Evolutionary conservation across 2,888 invertebrate genomes (phyloP), one percentile per base, ranked within the genome.

Genomic region (Spicauda simplicius): DNA sequence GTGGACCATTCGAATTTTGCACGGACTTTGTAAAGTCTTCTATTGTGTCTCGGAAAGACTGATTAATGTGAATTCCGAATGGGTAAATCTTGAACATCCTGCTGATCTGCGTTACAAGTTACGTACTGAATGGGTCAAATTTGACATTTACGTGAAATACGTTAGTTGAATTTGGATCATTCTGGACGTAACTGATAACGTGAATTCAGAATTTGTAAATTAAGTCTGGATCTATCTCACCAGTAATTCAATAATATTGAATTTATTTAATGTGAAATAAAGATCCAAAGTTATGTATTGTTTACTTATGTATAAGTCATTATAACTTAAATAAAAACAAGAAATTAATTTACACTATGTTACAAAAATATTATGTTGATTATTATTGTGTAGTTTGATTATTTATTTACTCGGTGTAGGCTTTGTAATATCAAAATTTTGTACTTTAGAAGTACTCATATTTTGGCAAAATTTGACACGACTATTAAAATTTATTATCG

Each of bases 21-120:
- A 70, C 72, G 68, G 74, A 76, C 55, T 48, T 54, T 48, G 63
- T 67, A 74, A 69, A 77, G 85, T 87, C 87, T 83, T 83, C 83
- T 82, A 84, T 80, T 71, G 91, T 91, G 90, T 91, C 91, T 87
- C 85, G 78, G 83, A 83, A 78, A 82, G 88, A 87, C 85, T 86
- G 84, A 81, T 83, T 83, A 80, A 82, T 75, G 80, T 82, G 80
- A 83, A 78, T 71, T 73, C 73, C 80, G 84, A 80, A 85, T 83
- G 81, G 84, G 73, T 74, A 72, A 83, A 81, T 77, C 77, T 73
- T 74, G 76, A 77, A 71, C 54, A 76, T 73, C 71, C 70, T 69
- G 72, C 79, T 82, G 83, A 72, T 86, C 81, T 82, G 80, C 76
- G 84, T 83, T 74, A 77, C 75, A 72, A 73, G 79, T 79, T 80